Percentiles rank a stretch among this genome's conserved stretches.
These are phyloP conservation scores for Phaethornis superciliosus DNA, from an alignment of 2,113 vertebrate species.

Conservation along the genomic window DNA sequence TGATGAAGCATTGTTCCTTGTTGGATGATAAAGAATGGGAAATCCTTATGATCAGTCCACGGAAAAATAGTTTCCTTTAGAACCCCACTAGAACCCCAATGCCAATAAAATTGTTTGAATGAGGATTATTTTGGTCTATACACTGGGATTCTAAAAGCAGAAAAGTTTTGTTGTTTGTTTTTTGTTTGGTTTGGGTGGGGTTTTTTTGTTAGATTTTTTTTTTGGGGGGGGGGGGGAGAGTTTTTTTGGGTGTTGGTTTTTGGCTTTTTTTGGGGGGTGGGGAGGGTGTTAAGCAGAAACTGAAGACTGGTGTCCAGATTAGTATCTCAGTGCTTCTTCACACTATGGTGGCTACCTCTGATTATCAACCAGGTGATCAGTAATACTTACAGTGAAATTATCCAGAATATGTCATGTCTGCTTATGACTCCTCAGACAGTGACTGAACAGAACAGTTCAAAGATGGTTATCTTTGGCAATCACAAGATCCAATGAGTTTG, in stretches of 20 bases:
- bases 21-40: background rate
- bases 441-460: background rate
- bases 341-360: background rate
- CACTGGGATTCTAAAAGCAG: background rate
- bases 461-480: background rate
- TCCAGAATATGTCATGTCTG: background rate
- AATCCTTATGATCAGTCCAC: background rate
- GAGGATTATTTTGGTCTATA: background rate
- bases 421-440: background rate
- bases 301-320: background rate
- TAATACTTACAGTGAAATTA: background rate
- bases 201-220: no score
- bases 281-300: background rate
- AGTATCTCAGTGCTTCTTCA: background rate
- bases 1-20: background rate
- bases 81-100: background rate
- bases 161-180: background rate
- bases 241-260: no score
- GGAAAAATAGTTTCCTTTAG: background rate
- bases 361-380: background rate
- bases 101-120: background rate
- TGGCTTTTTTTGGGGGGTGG: no score
- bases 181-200: no score
- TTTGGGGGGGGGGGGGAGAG: no score
- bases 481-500: background rate